These are phyloP conservation scores for Criorhina ranunculi DNA, from an alignment of 2,888 invertebrate genomes.

Conservation along the genomic window DNA sequence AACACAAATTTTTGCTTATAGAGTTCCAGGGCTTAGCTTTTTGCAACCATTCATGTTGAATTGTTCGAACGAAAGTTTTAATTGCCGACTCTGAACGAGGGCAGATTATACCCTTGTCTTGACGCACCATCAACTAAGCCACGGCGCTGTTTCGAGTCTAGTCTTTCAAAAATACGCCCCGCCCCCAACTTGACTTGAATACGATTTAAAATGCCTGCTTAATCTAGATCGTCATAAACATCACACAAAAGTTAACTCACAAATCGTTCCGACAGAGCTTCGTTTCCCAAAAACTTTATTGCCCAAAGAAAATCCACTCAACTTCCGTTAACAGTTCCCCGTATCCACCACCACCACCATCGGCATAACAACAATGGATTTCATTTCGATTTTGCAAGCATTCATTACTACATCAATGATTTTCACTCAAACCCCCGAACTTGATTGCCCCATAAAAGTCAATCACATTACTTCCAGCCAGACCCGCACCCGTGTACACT, in stretches of 20 bases:
- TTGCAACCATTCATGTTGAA: too few species aligned
- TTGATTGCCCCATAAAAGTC: slow-evolving; percentile 76
- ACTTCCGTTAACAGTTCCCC: too few species aligned
- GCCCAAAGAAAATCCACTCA: slow-evolving; percentile 9
- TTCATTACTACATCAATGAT: slow-evolving; percentile 68
- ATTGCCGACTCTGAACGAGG: too few species aligned
- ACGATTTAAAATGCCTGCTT: too few species aligned
- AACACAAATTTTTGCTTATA: too few species aligned
- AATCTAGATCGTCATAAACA: background rate
- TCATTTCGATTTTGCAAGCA: slow-evolving; percentile 51
- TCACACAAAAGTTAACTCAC: background rate
- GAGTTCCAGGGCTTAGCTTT: too few species aligned
- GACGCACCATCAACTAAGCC: too few species aligned
- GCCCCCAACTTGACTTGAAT: too few species aligned
- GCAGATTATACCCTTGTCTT: too few species aligned
- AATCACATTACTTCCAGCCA: slow-evolving; percentile 63
- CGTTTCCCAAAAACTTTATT: slow-evolving; percentile 19
- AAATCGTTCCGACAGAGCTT: background rate
- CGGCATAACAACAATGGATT: slow-evolving; percentile 43
- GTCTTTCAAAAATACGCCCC: too few species aligned
- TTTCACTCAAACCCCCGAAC: slow-evolving; percentile 71
- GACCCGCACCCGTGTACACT: slow-evolving; percentile 44
- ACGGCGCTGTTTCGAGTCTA: too few species aligned
- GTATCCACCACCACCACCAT: background rate
- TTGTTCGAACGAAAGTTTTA: too few species aligned